Evolutionary conservation across 1,140 invertebrate species (phyloP).

Genomic region (Drosophila kepulauana): DNA sequence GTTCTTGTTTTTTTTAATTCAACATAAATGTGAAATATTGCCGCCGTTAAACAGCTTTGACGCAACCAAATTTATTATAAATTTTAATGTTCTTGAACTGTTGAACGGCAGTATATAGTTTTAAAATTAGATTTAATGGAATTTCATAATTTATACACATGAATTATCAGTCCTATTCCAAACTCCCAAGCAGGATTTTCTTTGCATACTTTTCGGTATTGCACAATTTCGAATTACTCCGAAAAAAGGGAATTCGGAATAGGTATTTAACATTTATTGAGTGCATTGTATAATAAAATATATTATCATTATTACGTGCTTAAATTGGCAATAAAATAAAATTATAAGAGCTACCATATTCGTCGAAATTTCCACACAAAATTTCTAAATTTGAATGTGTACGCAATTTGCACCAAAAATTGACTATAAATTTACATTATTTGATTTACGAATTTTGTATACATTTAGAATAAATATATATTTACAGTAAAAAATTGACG

Average conservation of each 20-base stretch:
- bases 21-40: conserved; percentile 6
- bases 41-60: conserved; percentile 30
- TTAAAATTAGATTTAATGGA: conserved; percentile 24
- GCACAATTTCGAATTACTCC: background rate
- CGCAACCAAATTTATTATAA: background rate
- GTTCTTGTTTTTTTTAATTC: too few species aligned
- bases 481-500: conserved; percentile 80
- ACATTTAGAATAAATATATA: conserved; percentile 58
- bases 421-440: conserved; percentile 64
- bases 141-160: conserved; percentile 46
- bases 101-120: conserved; percentile 17
- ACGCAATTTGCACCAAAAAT: conserved; percentile 57
- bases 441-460: conserved; percentile 43
- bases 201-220: conserved; percentile 5
- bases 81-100: conserved; percentile 3
- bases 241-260: background rate
- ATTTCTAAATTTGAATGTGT: conserved; percentile 23
- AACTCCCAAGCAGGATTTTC: background rate
- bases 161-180: background rate
- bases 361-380: conserved; percentile 29
- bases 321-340: conserved; percentile 10
- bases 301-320: conserved; percentile 6
- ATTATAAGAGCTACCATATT: conserved; percentile 19
- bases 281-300: background rate
- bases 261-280: background rate